Conservation (phyloP, 2,797 vertebrate species). For the Danio choprae region DNA sequence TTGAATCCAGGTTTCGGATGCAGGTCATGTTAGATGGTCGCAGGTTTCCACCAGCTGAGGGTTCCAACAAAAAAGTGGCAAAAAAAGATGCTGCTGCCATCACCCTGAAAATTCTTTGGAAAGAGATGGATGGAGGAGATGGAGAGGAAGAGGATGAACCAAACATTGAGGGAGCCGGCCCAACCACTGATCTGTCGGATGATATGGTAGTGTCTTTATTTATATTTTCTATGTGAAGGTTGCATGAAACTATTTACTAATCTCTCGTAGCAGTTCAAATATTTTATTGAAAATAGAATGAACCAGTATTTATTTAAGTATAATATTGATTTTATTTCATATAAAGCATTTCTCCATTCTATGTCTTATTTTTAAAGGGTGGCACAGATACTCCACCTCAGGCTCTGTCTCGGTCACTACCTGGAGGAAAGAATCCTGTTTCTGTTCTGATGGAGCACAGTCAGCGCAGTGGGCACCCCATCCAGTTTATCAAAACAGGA, state of each 20-base stretch:
- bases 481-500: slow-evolving; percentile 91
- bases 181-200: slow-evolving; percentile 58
- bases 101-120: slow-evolving; percentile 84
- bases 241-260: not conserved
- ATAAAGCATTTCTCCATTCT: not conserved
- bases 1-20: slow-evolving; percentile 88
- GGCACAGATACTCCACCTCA: slow-evolving; percentile 68
- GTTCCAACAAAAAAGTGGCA: slow-evolving; percentile 93
- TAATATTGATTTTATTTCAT: not conserved
- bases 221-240: not conserved
- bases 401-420: slow-evolving; percentile 77
- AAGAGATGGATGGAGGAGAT: slow-evolving; percentile 76
- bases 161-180: slow-evolving; percentile 1
- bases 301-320: not conserved
- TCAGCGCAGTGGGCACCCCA: slow-evolving; percentile 87
- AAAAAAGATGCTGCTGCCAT: slow-evolving; percentile 93
- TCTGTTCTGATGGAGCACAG: slow-evolving; percentile 93
- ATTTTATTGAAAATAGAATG: not conserved
- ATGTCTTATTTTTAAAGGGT: slow-evolving; percentile 35
- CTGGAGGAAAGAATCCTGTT: slow-evolving; percentile 92
- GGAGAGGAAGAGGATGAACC: slow-evolving; percentile 60
- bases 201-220: slow-evolving; percentile 64
- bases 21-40: slow-evolving; percentile 91
- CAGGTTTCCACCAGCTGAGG: slow-evolving; percentile 89
- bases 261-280: not conserved